Evolutionary conservation across 2,113 vertebrate genomes (phyloP).

Genomic region (Zosterops lateralis): DNA sequence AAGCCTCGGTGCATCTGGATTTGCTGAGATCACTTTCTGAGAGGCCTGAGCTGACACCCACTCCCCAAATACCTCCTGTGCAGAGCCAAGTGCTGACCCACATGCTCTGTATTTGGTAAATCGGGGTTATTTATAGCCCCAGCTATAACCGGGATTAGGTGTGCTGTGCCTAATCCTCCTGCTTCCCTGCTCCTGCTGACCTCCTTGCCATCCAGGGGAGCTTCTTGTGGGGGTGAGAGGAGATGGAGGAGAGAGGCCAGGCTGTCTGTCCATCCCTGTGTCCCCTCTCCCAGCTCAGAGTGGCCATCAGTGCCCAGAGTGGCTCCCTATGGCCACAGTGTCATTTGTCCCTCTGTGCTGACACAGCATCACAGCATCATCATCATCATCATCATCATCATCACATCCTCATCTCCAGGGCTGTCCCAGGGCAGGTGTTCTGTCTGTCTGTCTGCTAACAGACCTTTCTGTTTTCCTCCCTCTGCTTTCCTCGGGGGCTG

Average conservation of each 20-base stretch:
- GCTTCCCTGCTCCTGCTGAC: constrained; percentile 6
- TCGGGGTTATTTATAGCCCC: constrained; percentile 42
- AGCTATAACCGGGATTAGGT: constrained; percentile 44
- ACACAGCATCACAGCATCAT: not conserved
- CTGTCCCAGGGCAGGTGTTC: not conserved
- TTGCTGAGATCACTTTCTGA: not conserved
- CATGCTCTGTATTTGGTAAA: not conserved
- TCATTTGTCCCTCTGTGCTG: not conserved
- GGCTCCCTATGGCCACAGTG: rapidly evolving
- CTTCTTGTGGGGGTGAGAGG: rapidly evolving
- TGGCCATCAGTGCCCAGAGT: rapidly evolving
- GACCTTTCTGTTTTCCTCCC: not conserved
- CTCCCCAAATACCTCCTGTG: not conserved
- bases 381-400: too few relatives aligned
- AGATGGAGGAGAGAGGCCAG: not conserved
- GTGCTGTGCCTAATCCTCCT: constrained; percentile 38
- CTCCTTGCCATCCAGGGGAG: not conserved
- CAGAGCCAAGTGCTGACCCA: not conserved
- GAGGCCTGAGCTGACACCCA: not conserved
- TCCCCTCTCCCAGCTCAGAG: not conserved
- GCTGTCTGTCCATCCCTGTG: rapidly evolving
- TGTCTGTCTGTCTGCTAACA: not conserved
- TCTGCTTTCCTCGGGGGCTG: not conserved
- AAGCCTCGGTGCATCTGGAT: not conserved
- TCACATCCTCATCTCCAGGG: rapidly evolving